These are phyloP conservation scores for Phalangium opilio DNA, from an alignment of 2,888 invertebrate genomes.

Conservation along the genomic window DNA sequence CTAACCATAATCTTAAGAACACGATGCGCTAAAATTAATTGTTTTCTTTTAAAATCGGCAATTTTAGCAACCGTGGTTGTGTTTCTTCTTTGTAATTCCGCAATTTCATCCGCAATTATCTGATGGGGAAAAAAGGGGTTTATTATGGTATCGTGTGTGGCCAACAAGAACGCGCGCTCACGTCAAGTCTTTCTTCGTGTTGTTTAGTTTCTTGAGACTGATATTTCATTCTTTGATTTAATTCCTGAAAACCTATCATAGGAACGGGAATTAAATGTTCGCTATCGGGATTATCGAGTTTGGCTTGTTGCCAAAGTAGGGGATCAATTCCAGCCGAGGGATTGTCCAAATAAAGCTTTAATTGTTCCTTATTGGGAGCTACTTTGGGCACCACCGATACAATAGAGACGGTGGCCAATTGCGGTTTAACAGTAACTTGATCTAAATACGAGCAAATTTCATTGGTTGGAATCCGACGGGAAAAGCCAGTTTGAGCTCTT, in stretches of 20 bases:
- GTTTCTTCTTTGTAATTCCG: conserved; percentile 61
- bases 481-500: conserved; percentile 39
- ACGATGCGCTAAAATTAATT: conserved; percentile 65
- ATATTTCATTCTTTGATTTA: conserved; percentile 57
- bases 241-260: conserved; percentile 65
- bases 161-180: conserved; percentile 27
- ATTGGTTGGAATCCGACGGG: conserved; percentile 29
- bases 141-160: too few species aligned
- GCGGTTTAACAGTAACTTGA: conserved; percentile 51
- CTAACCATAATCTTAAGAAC: conserved; percentile 73
- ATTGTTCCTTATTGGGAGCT: conserved; percentile 32
- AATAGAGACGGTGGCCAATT: conserved; percentile 55
- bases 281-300: conserved; percentile 85
- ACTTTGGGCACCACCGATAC: conserved; percentile 53
- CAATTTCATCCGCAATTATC: conserved; percentile 54
- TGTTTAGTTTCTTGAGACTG: conserved; percentile 52
- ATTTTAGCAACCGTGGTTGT: conserved; percentile 63
- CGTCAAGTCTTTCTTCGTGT: conserved; percentile 62
- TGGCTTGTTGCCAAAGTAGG: conserved; percentile 89
- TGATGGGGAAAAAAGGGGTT: conserved; percentile 18
- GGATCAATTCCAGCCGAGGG: conserved; percentile 87
- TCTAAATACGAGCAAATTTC: conserved; percentile 36
- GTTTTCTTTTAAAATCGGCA: conserved; percentile 61
- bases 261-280: conserved; percentile 80
- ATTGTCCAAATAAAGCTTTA: conserved; percentile 73